Evolutionary conservation across 1,140 invertebrate species (phyloP), one percentile per base, ranked within the genome.

Genomic region (Halictus rubicundus): DNA sequence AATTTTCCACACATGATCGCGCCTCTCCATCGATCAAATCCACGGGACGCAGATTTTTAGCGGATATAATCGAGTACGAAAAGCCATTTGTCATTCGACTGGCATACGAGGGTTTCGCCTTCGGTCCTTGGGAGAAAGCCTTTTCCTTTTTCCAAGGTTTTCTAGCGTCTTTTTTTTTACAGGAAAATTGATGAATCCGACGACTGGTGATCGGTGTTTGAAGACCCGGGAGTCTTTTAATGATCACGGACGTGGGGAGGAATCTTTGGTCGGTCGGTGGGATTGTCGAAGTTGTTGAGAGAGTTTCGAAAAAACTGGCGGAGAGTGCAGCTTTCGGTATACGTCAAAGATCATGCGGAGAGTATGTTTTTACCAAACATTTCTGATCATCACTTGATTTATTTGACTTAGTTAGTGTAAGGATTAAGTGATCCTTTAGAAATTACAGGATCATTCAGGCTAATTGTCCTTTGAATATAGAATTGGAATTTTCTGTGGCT

Each of bases 1-100:
- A 92, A 88, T 89, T 92, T 93, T 91, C 90, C 85, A 92, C 89
- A 90, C 91, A 88, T 89, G 91, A 92, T 86, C 86, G 90, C 80
- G 85, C 81, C 87, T 89, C 82, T 87, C 83, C 89, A 92, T 93
- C 91, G 78, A 93, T 93, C 92, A 93, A 90, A 87, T 78, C 78
- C 57, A 54, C 61, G 25, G 69, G 80, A 63, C 65, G 75, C 46
- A 23, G 79, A 61, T 68, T 91, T 90, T 87, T 85, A 89, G 85
- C 89, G 84, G 61, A 73, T 84, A 87, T 80, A 82, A 87, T 84
- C 85, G 78, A 87, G 84, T 90, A 89, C 73, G 80, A 65, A 89
- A 88, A 92, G 89, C 89, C 91, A 92, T 92, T 93, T 93, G 90
- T 93, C 92, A 93, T 91, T 78, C 83, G 65, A 61, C 76, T 80